Evolutionary conservation across 2,888 invertebrate species (phyloP).

Genomic region (Rhimphoctona megacephalus): DNA sequence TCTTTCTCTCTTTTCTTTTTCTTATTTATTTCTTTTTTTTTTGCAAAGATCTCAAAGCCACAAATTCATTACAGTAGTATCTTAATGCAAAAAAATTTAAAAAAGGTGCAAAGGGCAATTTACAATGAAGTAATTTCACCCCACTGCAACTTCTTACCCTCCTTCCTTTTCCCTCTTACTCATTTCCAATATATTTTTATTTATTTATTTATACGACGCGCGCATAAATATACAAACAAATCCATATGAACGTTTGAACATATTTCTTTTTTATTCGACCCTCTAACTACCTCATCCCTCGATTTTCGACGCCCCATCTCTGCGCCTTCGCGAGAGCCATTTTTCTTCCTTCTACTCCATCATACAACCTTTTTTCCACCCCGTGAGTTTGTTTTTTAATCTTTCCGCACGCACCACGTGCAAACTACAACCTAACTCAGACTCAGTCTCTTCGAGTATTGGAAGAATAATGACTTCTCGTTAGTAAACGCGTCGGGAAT

Average conservation of each 20-base stretch:
- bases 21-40: background rate
- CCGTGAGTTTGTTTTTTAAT: constrained; percentile 8
- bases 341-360: constrained; percentile 61
- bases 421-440: constrained; percentile 14
- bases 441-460: constrained; percentile 52
- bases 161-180: constrained; percentile 6
- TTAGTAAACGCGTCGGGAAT: constrained; percentile 59
- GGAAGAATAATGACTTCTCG: constrained; percentile 68
- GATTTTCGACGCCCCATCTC: constrained; percentile 57
- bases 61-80: constrained; percentile 40
- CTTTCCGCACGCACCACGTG: constrained; percentile 29
- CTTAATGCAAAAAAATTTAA: constrained; percentile 9
- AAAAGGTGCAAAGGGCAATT: constrained; percentile 26
- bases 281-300: constrained; percentile 50
- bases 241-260: background rate
- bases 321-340: constrained; percentile 49
- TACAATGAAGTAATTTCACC: constrained; percentile 23
- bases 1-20: constrained; percentile 51
- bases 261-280: constrained; percentile 24
- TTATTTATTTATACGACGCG: constrained; percentile 13
- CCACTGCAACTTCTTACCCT: constrained; percentile 39
- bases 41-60: constrained; percentile 32
- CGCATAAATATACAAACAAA: constrained; percentile 17
- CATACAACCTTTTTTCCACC: constrained; percentile 40
- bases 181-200: constrained; percentile 47